A percentile compares a stretch with the other conserved stretches of the same genome.
phyloP scores from a whole-genome alignment of 2,113 vertebrate genomes.

The Gadus chalcogrammus region DNA sequence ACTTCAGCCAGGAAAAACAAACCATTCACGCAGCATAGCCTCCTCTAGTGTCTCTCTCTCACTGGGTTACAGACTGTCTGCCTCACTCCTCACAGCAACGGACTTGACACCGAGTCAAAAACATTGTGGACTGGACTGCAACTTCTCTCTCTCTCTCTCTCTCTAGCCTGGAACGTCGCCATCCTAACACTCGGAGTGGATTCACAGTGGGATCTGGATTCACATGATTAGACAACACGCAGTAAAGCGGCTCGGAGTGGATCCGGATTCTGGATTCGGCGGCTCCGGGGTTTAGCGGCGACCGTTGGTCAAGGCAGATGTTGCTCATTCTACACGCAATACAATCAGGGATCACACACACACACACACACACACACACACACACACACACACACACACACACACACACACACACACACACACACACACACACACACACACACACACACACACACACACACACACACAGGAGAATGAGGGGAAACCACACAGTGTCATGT shows the following conservation, averaged over 20 bases:
- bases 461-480: constrained; percentile 13
- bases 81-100: not conserved
- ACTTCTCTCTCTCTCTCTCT: not conserved
- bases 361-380: constrained; percentile 32
- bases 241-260: not conserved
- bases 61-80: no score
- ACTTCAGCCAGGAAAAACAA: no score
- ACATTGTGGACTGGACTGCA: not conserved
- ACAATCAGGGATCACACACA: constrained; percentile 46
- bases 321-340: constrained; percentile 53
- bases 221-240: not conserved
- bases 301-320: constrained; percentile 52
- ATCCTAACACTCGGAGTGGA: constrained; percentile 18
- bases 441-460: constrained; percentile 31
- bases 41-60: no score
- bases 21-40: no score
- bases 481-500: not conserved
- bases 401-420: constrained; percentile 33
- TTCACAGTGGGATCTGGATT: not conserved
- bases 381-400: constrained; percentile 21
- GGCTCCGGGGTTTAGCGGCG: not conserved
- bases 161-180: not conserved
- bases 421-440: constrained; percentile 43
- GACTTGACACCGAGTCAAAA: constrained; percentile 37
- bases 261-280: constrained; percentile 34